Percentiles rank a stretch among this genome's conserved stretches.
Evolutionary conservation across 2,888 invertebrate species (phyloP).

Genomic region (Seira ritae): DNA sequence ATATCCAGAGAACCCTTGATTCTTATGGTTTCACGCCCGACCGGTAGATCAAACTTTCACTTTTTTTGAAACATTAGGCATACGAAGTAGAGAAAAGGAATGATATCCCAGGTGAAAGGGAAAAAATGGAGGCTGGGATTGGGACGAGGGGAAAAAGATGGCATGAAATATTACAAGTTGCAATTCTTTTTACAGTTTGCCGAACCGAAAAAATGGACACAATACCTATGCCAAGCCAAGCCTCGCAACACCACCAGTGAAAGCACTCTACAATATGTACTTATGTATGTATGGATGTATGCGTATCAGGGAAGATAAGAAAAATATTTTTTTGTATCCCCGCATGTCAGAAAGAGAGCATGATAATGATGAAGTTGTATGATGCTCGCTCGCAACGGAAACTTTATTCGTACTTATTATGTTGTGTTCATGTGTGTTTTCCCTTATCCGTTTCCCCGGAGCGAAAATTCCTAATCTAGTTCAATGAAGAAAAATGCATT

Average conservation of each 20-base stretch:
- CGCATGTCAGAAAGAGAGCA: no score
- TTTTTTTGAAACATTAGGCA: neutral
- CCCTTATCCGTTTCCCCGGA: neutral
- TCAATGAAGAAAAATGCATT: conserved; percentile 11
- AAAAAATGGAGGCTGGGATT: conserved; percentile 22
- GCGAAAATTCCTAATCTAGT: neutral
- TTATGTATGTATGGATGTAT: no score
- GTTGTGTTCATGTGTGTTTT: no score
- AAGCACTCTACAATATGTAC: no score
- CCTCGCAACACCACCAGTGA: neutral
- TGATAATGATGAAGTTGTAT: no score
- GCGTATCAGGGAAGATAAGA: no score
- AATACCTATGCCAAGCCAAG: neutral
- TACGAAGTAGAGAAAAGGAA: conserved; percentile 6
- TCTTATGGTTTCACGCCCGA: no score
- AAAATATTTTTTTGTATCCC: no score
- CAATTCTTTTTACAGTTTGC: conserved; percentile 14
- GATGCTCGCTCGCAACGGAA: no score
- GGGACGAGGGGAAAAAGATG: conserved; percentile 21
- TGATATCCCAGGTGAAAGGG: conserved; percentile 41
- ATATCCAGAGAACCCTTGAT: neutral
- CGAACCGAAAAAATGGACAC: conserved; percentile 8
- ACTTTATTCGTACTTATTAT: no score
- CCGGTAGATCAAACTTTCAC: no score
- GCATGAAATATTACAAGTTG: conserved; percentile 39